phyloP scores from a whole-genome alignment of 2,888 invertebrate species.

The Spicauda simplicius region DNA sequence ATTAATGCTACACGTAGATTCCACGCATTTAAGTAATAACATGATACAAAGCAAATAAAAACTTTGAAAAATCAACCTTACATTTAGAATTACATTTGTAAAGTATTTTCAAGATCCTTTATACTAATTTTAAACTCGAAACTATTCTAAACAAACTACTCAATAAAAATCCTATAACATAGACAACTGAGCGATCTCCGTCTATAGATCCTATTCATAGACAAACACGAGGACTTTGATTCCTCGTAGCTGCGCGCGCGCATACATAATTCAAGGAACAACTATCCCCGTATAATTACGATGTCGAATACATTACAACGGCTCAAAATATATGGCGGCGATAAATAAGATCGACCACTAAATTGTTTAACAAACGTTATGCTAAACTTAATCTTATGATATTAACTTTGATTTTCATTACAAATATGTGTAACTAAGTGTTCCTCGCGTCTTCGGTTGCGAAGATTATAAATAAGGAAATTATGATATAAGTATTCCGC shows the following conservation, averaged over 20 bases:
- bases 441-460: too few relatives aligned
- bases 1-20: too few relatives aligned
- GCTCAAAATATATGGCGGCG: slow-evolving; percentile 55
- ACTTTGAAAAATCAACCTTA: too few relatives aligned
- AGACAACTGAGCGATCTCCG: slow-evolving; percentile 24
- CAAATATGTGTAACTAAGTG: too few relatives aligned
- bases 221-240: slow-evolving; percentile 26
- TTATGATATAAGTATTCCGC: too few relatives aligned
- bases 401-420: too few relatives aligned
- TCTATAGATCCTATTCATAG: slow-evolving; percentile 22
- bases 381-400: neutral
- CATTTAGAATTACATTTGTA: too few relatives aligned
- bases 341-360: slow-evolving; percentile 52
- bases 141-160: neutral
- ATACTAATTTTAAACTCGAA: too few relatives aligned
- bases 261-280: slow-evolving; percentile 67
- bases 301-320: slow-evolving; percentile 60
- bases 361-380: slow-evolving; percentile 14
- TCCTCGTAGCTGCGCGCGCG: slow-evolving; percentile 42
- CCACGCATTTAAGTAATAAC: too few relatives aligned
- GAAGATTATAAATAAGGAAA: too few relatives aligned
- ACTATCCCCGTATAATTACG: slow-evolving; percentile 66
- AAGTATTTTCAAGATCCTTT: too few relatives aligned
- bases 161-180: neutral
- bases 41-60: too few relatives aligned